These are phyloP conservation scores for Acanthisitta chloris DNA, from an alignment of 2,113 vertebrate species.

Conservation along the genomic window DNA sequence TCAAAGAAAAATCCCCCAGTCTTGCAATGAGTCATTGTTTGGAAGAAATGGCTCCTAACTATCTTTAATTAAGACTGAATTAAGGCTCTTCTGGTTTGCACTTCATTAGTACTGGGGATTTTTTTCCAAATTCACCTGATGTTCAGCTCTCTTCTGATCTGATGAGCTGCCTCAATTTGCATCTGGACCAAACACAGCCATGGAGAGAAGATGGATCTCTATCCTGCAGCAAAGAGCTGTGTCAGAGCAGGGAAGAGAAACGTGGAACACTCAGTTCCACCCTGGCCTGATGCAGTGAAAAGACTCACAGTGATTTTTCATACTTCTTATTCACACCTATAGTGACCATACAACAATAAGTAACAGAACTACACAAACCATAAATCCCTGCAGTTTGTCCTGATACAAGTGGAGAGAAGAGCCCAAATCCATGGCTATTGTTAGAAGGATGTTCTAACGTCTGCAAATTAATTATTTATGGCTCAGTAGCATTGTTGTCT, in stretches of 20 bases:
- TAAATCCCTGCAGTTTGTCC: neutral
- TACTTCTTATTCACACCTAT: neutral
- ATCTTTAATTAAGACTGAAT: neutral
- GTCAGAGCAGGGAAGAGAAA: neutral
- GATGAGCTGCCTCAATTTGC: neutral
- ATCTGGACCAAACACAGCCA: neutral
- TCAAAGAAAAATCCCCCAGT: neutral
- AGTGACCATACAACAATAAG: neutral
- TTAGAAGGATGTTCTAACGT: neutral
- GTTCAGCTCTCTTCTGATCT: neutral
- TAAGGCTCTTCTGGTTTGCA: neutral
- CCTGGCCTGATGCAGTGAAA: neutral
- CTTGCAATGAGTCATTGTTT: neutral
- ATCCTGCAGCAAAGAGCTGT: neutral
- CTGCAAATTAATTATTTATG: slow-evolving; percentile 16
- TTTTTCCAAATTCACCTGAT: neutral
- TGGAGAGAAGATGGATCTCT: neutral
- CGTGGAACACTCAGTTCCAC: neutral
- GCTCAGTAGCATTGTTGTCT: neutral
- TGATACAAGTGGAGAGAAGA: neutral
- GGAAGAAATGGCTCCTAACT: neutral
- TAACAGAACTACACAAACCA: neutral
- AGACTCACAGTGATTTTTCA: neutral
- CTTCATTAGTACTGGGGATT: neutral
- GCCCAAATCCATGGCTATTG: neutral